Conservation (phyloP, 2,797 vertebrate genomes). For the Sebastes cheni region DNA sequence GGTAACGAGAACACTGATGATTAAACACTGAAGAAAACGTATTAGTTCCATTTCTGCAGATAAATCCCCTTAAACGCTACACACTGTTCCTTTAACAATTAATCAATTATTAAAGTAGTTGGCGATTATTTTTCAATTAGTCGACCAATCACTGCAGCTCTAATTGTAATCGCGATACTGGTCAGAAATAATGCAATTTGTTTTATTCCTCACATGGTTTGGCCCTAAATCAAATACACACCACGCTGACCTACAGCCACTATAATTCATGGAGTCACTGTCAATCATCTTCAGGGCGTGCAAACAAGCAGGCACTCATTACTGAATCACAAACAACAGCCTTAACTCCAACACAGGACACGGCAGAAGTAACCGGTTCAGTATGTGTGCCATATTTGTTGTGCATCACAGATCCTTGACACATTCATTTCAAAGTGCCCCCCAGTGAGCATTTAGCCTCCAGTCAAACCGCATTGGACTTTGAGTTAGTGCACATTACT, state of each 20-base stretch:
- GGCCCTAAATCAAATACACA: not conserved
- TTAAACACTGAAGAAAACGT: too few species aligned
- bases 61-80: too few species aligned
- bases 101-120: too few species aligned
- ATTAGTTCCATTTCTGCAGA: too few species aligned
- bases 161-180: not conserved
- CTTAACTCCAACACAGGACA: not conserved
- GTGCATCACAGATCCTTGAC: slow-evolving; percentile 21
- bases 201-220: not conserved
- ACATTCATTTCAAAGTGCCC: slow-evolving; percentile 23
- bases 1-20: too few species aligned
- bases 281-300: not conserved
- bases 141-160: not conserved
- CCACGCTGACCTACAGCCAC: not conserved
- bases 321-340: slow-evolving; percentile 1
- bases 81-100: too few species aligned
- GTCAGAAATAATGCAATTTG: not conserved
- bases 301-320: not conserved
- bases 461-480: slow-evolving; percentile 38
- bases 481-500: slow-evolving; percentile 47
- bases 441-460: slow-evolving; percentile 51
- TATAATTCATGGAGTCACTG: not conserved
- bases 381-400: slow-evolving; percentile 18
- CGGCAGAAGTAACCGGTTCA: slow-evolving; percentile 1
- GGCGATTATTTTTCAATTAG: too few species aligned